These are phyloP conservation scores for Metallyticus violacea DNA, from an alignment of 2,888 invertebrate genomes.

Conservation along the genomic window DNA sequence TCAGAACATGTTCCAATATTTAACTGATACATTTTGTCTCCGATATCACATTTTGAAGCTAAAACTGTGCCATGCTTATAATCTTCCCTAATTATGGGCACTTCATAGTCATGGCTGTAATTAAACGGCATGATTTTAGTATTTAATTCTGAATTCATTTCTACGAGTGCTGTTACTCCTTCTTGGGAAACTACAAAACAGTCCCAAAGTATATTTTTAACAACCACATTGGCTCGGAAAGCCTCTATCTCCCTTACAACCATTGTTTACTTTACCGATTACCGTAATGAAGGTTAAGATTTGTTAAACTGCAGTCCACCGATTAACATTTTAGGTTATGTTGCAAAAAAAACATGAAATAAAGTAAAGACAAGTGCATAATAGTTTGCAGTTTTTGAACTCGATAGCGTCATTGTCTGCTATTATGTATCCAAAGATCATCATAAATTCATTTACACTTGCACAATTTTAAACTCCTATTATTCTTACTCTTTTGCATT, in stretches of 20 bases:
- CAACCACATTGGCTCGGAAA: neutral
- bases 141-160: neutral
- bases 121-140: neutral
- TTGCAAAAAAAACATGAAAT: neutral
- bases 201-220: constrained; percentile 2
- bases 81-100: too few relatives aligned
- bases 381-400: neutral
- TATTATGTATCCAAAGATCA: too few relatives aligned
- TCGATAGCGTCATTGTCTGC: neutral
- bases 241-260: neutral
- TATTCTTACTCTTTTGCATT: neutral
- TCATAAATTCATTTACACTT: too few relatives aligned
- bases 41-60: neutral
- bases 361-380: neutral
- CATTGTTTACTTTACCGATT: neutral
- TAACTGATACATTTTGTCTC: neutral
- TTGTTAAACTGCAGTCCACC: neutral
- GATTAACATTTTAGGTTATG: neutral
- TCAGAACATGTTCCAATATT: neutral
- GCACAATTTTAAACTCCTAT: too few relatives aligned
- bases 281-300: neutral
- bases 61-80: neutral
- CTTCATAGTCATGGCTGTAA: too few relatives aligned
- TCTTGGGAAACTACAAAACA: neutral
- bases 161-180: neutral